These are phyloP conservation scores for Lanius ludovicianus DNA, from an alignment of 2,113 vertebrate genomes.

Conservation along the genomic window DNA sequence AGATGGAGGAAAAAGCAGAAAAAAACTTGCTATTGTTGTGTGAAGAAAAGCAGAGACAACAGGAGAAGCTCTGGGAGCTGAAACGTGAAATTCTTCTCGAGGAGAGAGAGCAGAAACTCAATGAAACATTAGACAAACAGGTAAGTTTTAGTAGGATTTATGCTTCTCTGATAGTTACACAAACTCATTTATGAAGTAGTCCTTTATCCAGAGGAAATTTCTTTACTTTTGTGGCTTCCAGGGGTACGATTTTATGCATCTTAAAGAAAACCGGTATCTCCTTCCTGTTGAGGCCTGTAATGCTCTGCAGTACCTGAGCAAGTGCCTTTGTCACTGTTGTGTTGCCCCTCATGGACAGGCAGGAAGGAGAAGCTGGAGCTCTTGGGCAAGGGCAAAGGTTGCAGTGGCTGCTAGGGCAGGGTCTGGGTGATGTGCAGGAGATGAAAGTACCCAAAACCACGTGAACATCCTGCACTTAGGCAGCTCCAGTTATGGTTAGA, in stretches of 20 bases:
- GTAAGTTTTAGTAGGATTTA: constrained; percentile 34
- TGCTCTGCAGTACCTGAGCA: not conserved
- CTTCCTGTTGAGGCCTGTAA: not conserved
- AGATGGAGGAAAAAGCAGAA: constrained; percentile 78
- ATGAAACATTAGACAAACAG: constrained; percentile 78
- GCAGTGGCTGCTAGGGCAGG: not conserved
- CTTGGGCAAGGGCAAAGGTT: not conserved
- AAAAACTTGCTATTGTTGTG: constrained; percentile 66
- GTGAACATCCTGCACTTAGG: not conserved
- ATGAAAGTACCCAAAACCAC: not conserved
- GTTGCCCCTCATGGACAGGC: not conserved
- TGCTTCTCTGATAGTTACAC: not conserved
- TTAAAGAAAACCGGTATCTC: not conserved
- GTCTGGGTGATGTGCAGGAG: not conserved
- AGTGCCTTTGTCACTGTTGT: not conserved
- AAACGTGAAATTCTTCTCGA: constrained; percentile 58
- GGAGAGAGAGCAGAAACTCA: constrained; percentile 69
- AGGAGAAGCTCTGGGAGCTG: constrained; percentile 59
- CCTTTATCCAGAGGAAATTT: not conserved
- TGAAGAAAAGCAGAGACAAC: constrained; percentile 70
- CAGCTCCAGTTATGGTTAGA: not conserved
- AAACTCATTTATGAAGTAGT: not conserved
- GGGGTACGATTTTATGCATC: not conserved
- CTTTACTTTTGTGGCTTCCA: not conserved
- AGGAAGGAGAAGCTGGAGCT: not conserved